A percentile compares a stretch with the other conserved stretches of the same genome.
Conservation (phyloP, 2,113 vertebrate genomes). For the Aix galericulata region DNA sequence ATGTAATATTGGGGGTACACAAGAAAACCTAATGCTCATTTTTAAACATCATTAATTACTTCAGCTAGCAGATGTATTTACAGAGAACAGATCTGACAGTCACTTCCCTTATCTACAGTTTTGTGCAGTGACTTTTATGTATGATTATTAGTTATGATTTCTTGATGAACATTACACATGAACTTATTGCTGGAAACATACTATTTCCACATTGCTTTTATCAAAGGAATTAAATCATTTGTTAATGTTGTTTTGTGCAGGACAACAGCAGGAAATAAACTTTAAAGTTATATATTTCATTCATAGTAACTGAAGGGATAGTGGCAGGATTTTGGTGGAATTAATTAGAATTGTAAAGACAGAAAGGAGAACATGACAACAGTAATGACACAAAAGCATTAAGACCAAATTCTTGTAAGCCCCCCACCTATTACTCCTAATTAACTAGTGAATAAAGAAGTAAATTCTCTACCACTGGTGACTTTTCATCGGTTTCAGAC, state of each 20-base stretch:
- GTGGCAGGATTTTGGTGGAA: neutral
- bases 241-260: neutral
- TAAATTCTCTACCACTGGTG: neutral
- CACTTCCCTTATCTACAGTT: neutral
- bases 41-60: neutral
- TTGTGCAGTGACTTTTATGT: neutral
- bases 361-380: neutral
- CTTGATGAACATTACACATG: neutral
- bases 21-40: neutral
- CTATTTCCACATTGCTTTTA: neutral
- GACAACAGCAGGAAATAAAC: neutral
- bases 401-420: neutral
- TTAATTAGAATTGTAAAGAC: neutral
- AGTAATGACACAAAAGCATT: neutral
- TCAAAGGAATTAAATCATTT: neutral
- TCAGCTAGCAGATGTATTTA: neutral
- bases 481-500: neutral
- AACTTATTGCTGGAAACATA: neutral
- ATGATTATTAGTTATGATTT: neutral
- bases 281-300: neutral
- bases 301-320: neutral
- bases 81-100: neutral
- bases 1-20: neutral
- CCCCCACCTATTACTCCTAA: neutral
- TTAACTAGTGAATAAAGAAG: neutral